Conservation (phyloP, 2,113 vertebrate species). For the Lasiurus cinereus region DNA sequence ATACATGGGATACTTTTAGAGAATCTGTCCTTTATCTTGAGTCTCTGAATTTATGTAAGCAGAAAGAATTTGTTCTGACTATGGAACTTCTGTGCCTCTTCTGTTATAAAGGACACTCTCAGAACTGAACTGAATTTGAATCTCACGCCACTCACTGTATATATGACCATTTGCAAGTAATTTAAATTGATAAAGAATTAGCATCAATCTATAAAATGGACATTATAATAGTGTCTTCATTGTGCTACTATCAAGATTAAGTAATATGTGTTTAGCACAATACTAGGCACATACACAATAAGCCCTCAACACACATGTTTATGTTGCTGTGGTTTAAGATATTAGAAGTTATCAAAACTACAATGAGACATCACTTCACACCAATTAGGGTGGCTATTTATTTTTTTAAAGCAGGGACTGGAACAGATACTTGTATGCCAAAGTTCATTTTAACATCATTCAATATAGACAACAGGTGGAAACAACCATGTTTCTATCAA, state of each 20-base stretch:
- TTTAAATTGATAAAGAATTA: neutral
- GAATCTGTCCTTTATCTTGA: neutral
- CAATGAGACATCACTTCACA: too few relatives aligned
- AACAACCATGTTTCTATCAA: neutral
- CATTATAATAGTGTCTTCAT: neutral
- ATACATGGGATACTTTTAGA: neutral
- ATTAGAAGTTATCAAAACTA: too few relatives aligned
- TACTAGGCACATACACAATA: neutral
- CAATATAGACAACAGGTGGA: neutral
- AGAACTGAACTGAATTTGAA: neutral
- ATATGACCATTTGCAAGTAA: neutral
- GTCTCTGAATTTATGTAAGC: neutral
- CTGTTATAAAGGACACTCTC: neutral
- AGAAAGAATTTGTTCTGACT: neutral
- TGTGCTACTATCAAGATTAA: neutral
- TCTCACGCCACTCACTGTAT: neutral
- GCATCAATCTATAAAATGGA: neutral
- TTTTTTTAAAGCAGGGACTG: neutral
- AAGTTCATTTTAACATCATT: neutral
- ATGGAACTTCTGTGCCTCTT: neutral
- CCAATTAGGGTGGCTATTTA: neutral
- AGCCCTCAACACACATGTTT: neutral
- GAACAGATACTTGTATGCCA: neutral
- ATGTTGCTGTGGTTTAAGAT: neutral
- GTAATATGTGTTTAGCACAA: neutral